Evolutionary conservation across 2,888 invertebrate species (phyloP), one percentile per base, ranked within the genome.

Genomic region (Aspidiotus destructor): DNA sequence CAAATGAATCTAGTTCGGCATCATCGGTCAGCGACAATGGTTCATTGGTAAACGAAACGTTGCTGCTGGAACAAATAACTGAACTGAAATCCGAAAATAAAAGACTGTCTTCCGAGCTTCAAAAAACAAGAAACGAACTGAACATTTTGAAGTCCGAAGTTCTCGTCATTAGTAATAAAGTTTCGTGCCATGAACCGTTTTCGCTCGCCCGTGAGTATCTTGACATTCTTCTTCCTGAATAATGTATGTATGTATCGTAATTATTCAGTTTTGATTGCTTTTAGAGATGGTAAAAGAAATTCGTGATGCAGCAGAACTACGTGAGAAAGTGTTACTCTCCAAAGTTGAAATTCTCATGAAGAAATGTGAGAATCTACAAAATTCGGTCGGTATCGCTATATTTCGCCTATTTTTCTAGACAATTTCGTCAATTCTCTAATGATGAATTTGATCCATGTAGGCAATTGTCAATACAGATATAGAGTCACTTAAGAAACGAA

Each of bases 1-100:
- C 60, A 41, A 70, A 70, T 62, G 71, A 71, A 52, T 41, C 69
- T n/a, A 68, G 62, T n/a, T 63, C 69, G 16, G 62, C 62, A 41
- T 69, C 55, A 52, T 71, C 71, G n/a, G 16, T 41, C 17, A 54
- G 54, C 42, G 69, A 69, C 11, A 60, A 42, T 54, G 60, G 60
- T 11, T 71, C 69, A 0, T 48, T 44, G 44, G 62, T 13, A 0
- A 55, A 41, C 8, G 54, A 69, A 48, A 62, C 69, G 7, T 69
- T 17, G n/a, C 61, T 67, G n/a, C 41, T 70, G 44, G 69, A 70
- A 58, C 69, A 71, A 70, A 55, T 71, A 10, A 44, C 62, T 0
- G 69, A 71, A 60, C 60, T 71, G 17, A 71, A 71, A 63, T 62
- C 65, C 52, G 60, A 69, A 48, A 71, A 71, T 44, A 67, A 68